These are phyloP conservation scores for Agrotis clavis DNA, from an alignment of 2,888 invertebrate genomes.

Conservation along the genomic window DNA sequence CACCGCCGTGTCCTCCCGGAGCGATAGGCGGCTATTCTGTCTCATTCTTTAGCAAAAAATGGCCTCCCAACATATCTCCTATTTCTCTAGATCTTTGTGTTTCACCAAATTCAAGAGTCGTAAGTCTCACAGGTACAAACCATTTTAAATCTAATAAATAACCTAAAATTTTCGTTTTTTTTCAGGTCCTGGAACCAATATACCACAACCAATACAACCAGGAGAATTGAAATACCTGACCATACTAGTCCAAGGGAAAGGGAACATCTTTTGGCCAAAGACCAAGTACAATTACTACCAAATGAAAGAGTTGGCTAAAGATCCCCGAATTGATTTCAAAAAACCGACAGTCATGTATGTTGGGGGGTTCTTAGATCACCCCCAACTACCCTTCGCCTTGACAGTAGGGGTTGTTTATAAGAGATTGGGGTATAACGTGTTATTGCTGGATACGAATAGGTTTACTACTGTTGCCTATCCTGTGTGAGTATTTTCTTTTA, in stretches of 20 bases:
- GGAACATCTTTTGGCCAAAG: conserved; percentile 49
- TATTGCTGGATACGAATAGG: conserved; percentile 74
- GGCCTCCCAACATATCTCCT: too few species aligned
- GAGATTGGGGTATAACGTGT: conserved; percentile 76
- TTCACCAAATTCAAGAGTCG: too few species aligned
- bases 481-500: conserved; percentile 70
- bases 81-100: too few species aligned
- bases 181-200: conserved; percentile 79
- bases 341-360: conserved; percentile 79
- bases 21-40: too few species aligned
- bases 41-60: too few species aligned
- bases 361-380: conserved; percentile 80
- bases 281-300: conserved; percentile 79
- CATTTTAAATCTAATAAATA: neutral
- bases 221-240: conserved; percentile 74
- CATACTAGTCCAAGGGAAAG: conserved; percentile 70
- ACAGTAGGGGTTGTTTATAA: conserved; percentile 70
- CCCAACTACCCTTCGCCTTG: conserved; percentile 67
- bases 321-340: conserved; percentile 70
- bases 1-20: too few species aligned
- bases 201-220: conserved; percentile 73
- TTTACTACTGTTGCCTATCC: conserved; percentile 80
- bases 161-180: neutral
- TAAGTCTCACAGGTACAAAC: neutral
- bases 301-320: conserved; percentile 71